Evolutionary conservation across 2,888 invertebrate species (phyloP).

Genomic region (Lacanobia oleracea): DNA sequence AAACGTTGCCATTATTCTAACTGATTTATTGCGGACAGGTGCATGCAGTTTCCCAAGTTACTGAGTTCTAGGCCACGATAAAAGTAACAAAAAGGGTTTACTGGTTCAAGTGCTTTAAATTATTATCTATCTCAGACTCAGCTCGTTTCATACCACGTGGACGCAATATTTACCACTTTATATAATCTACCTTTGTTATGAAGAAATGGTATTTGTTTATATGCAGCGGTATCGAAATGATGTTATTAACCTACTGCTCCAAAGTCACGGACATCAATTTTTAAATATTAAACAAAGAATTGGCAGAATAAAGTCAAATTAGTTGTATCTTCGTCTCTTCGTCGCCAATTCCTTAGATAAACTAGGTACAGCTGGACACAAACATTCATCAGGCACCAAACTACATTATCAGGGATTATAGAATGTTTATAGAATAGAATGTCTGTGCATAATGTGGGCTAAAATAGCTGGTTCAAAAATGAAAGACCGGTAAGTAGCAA

Average conservation of each 20-base stretch:
- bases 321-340: background rate
- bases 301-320: background rate
- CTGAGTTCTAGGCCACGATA: background rate
- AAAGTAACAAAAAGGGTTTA: slow-evolving; percentile 1
- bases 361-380: background rate
- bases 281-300: slow-evolving; percentile 10
- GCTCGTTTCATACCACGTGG: slow-evolving; percentile 1
- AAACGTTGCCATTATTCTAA: background rate
- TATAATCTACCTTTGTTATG: slow-evolving; percentile 1
- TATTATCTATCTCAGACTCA: background rate
- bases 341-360: background rate
- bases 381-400: background rate
- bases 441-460: background rate
- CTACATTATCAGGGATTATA: no score
- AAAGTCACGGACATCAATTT: slow-evolving; percentile 16
- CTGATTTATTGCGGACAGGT: background rate
- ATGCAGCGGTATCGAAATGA: background rate
- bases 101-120: background rate
- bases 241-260: slow-evolving; percentile 30
- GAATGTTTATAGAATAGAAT: no score
- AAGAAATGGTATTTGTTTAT: slow-evolving; percentile 14
- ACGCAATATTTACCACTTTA: background rate
- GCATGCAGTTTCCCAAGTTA: background rate
- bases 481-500: background rate
- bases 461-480: background rate